Percentiles rank a stretch among this genome's conserved stretches.
These are phyloP conservation scores for Acanthosoma haemorrhoidale DNA, from an alignment of 2,888 invertebrate species.

Conservation along the genomic window DNA sequence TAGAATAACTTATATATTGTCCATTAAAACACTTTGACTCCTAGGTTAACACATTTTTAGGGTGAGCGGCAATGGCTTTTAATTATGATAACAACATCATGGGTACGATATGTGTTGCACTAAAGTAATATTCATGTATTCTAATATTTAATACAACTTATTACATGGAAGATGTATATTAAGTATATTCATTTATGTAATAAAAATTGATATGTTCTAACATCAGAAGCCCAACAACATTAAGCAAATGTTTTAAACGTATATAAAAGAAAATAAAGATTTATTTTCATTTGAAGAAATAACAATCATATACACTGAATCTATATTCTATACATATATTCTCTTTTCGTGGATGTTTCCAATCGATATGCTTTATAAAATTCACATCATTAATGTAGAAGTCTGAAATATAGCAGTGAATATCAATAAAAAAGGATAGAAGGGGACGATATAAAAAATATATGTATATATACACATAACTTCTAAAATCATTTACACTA, in stretches of 20 bases:
- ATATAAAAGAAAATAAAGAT: not conserved
- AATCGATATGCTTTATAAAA: conserved; percentile 13
- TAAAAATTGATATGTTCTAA: conserved; percentile 35
- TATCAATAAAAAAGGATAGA: conserved; percentile 18
- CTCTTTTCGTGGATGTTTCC: not conserved
- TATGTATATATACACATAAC: conserved; percentile 16
- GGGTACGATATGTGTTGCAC: conserved; percentile 30
- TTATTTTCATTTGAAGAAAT: not conserved
- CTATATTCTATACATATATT: not conserved
- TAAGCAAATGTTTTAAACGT: conserved; percentile 15
- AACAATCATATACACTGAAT: not conserved
- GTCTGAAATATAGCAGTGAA: conserved; percentile 9
- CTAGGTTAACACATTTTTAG: conserved; percentile 27
- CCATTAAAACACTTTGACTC: conserved; percentile 30
- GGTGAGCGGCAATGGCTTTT: conserved; percentile 37
- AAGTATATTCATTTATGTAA: conserved; percentile 16
- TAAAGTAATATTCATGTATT: conserved; percentile 23
- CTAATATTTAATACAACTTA: conserved; percentile 26
- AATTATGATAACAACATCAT: conserved; percentile 26
- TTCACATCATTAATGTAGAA: not conserved
- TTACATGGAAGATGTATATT: conserved; percentile 24
- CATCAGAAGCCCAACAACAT: conserved; percentile 31
- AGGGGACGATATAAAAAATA: conserved; percentile 19
- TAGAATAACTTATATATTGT: conserved; percentile 35
- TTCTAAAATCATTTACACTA: conserved; percentile 17